Evolutionary conservation across 2,797 vertebrate genomes (phyloP), one percentile per base, ranked within the genome.

Genomic region (Pseudotriccus pelzelni): DNA sequence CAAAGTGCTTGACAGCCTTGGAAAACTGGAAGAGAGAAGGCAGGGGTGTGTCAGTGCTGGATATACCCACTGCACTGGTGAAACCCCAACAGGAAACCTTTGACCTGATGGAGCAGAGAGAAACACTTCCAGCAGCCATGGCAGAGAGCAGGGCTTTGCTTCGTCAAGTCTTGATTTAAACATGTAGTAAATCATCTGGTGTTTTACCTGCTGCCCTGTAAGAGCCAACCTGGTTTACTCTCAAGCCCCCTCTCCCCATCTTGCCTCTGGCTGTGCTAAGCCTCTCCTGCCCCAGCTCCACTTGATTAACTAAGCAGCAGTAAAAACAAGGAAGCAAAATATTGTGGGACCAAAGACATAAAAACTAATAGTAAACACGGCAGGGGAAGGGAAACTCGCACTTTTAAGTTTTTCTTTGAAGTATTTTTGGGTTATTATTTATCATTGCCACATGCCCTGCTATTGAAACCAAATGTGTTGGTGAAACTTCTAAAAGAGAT

Each of bases 1-100:
- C 99, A 24, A 99, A 99, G 98, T 99, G 98, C 97, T 99, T 99
- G 89, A 99, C 98, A 36, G 99, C 98, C 97, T 98, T 99, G 76
- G 98, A 94, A 96, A 99, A 99, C 99, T 99, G 97, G 28, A 60
- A 79, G 81, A 89, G 39, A 63, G n/a, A 52, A 87, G 74, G 72
- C 34, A 76, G 43, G 14, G 59, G n/a, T 74, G 64, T 4, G 6
- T 78, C 49, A 89, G 28, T 32, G 19, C 78, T 4, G 8, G 63
- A 80, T 78, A 75, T 60, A 77, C 3, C 12, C n/a, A 46, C 10
- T 2, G 4, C 44, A 15, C 49, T 5, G 7, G 62, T 1, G 3
- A 43, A 84, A 63, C 6, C 24, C 9, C 25, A 21, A 21, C 3
- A 15, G 22, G 64, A 82, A 80, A 72, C 30, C 32, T 67, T 44